Percentiles rank a stretch among this genome's conserved stretches.
Evolutionary conservation across 1,140 invertebrate species (phyloP).

Genomic region (Heliothis subflexa): DNA sequence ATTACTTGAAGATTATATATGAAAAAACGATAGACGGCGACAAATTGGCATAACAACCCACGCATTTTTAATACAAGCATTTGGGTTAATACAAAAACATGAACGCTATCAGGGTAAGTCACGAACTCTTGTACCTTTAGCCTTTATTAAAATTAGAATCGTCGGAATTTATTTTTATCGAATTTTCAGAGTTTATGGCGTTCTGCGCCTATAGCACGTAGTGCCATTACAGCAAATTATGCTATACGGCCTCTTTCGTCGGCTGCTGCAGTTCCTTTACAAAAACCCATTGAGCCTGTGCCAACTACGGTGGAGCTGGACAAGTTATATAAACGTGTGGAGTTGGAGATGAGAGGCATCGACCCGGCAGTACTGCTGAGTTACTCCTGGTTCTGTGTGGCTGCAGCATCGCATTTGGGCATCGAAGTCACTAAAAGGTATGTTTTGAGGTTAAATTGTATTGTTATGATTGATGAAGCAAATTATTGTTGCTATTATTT

Average conservation of each 20-base stretch:
- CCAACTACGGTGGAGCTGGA: slow-evolving; percentile 84
- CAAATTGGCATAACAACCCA: no score
- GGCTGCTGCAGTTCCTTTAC: slow-evolving; percentile 55
- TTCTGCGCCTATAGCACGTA: slow-evolving; percentile 59
- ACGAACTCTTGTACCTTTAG: neutral
- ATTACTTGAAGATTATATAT: no score
- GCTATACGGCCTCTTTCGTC: slow-evolving; percentile 58
- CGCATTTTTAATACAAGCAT: no score
- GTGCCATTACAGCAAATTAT: slow-evolving; percentile 52
- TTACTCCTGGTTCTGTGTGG: slow-evolving; percentile 94
- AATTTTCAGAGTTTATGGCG: slow-evolving; percentile 70
- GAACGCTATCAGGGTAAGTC: slow-evolving; percentile 68
- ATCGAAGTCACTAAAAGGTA: slow-evolving; percentile 92
- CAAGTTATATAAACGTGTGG: slow-evolving; percentile 93
- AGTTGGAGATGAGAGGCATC: slow-evolving; percentile 95
- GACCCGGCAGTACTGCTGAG: slow-evolving; percentile 95
- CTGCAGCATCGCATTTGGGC: slow-evolving; percentile 92
- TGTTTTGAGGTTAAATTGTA: slow-evolving; percentile 48
- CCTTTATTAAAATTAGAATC: neutral
- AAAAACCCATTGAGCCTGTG: slow-evolving; percentile 60
- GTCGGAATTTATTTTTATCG: neutral
- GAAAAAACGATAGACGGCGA: no score
- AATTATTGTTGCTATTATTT: no score
- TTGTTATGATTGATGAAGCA: no score
- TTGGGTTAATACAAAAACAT: slow-evolving; percentile 51